Conservation (phyloP, 2,797 vertebrate species). For the Rallus crepitans region DNA sequence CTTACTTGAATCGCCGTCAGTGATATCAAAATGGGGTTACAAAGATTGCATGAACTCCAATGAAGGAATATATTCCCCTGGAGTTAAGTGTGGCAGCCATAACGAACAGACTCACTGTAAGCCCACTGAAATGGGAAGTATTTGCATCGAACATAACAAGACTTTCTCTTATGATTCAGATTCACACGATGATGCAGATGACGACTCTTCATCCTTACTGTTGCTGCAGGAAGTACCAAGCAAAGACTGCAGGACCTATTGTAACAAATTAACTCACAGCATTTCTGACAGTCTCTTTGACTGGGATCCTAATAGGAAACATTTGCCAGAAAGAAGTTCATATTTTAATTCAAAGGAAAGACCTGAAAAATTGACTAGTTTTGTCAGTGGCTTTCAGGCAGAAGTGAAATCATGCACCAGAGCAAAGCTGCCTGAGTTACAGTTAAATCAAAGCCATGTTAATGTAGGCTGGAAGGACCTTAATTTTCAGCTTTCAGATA, state of each 20-base stretch:
- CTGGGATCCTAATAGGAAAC: constrained; percentile 80
- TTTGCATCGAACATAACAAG: constrained; percentile 70
- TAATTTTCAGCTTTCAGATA: constrained; percentile 82
- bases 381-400: constrained; percentile 82
- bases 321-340: constrained; percentile 65
- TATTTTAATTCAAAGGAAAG: constrained; percentile 83
- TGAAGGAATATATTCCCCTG: constrained; percentile 95
- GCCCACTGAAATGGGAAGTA: constrained; percentile 40
- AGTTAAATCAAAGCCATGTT: constrained; percentile 69
- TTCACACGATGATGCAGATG: constrained; percentile 83
- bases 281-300: constrained; percentile 90
- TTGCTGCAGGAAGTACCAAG: constrained; percentile 78
- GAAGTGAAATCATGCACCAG: constrained; percentile 77
- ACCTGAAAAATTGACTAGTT: constrained; percentile 86
- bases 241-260: constrained; percentile 78
- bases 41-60: constrained; percentile 98
- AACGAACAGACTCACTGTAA: constrained; percentile 75
- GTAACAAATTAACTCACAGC: constrained; percentile 85
- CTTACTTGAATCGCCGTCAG: constrained; percentile 81
- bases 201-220: constrained; percentile 79
- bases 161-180: constrained; percentile 87
- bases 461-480: constrained; percentile 53
- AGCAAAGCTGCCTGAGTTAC: constrained; percentile 69
- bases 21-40: constrained; percentile 88
- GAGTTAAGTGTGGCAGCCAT: constrained; percentile 83